Conservation (phyloP, 2,888 invertebrate genomes). For the Drosophila parthenogenetica region DNA sequence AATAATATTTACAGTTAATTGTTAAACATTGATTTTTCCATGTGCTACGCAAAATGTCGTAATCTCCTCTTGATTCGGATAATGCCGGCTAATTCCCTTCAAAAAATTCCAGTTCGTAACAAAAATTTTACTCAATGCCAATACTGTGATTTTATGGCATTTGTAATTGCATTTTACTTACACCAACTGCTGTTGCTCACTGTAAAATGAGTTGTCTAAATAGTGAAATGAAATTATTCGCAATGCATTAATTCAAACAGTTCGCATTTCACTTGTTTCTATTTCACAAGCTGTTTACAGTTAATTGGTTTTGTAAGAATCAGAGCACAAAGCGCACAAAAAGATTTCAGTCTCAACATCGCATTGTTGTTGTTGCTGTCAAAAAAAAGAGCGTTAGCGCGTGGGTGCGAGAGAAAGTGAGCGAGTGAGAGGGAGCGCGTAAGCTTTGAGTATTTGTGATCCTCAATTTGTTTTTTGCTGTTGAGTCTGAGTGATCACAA, state of each 20-base stretch:
- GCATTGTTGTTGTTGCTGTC: not conserved
- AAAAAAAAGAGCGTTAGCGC: not conserved
- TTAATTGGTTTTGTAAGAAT: conserved; percentile 13
- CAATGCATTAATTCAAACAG: not conserved
- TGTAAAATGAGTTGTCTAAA: not conserved
- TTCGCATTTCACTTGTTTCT: conserved; percentile 6
- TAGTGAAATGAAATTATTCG: not conserved
- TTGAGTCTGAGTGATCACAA: too few species aligned
- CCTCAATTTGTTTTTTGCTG: not conserved
- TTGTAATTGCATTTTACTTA: not conserved
- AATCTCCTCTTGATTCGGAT: not conserved
- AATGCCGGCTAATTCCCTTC: not conserved
- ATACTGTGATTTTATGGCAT: not conserved
- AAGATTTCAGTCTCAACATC: not conserved
- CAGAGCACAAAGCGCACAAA: not conserved
- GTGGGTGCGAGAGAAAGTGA: not conserved
- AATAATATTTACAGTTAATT: not conserved
- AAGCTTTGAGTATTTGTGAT: not conserved
- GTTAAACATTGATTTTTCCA: too few species aligned
- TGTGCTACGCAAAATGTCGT: not conserved
- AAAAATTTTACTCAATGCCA: not conserved
- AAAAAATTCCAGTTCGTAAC: too few species aligned
- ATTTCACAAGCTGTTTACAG: conserved; percentile 11
- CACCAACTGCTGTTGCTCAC: not conserved
- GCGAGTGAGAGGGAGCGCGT: not conserved